Conservation (phyloP, 2,888 invertebrate genomes). For the Hirudinaria manillensis region DNA sequence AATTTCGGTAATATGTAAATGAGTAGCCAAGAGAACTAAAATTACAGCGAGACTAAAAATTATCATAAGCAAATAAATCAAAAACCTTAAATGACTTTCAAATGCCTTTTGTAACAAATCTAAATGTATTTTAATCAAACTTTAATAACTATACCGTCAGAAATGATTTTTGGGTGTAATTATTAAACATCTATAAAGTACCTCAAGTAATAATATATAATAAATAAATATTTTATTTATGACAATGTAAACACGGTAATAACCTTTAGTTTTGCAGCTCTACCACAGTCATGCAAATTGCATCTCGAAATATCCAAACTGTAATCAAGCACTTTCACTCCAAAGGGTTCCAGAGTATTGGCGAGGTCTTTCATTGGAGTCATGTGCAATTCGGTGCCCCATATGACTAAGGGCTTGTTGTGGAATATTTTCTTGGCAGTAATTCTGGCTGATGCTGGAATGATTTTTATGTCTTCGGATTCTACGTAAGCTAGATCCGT, state of each 20-base stretch:
- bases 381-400: constrained; percentile 28
- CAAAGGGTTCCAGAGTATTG: constrained; percentile 12
- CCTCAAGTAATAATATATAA: background rate
- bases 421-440: constrained; percentile 26
- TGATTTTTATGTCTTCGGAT: background rate
- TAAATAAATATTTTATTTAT: background rate
- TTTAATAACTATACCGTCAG: too few relatives aligned
- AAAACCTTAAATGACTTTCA: too few relatives aligned
- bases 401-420: constrained; percentile 6
- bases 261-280: background rate
- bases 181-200: too few relatives aligned
- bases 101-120: background rate
- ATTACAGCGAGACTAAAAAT: too few relatives aligned
- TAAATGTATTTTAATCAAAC: background rate
- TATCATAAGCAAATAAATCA: too few relatives aligned
- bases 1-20: too few relatives aligned
- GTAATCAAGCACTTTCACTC: background rate
- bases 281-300: background rate
- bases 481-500: background rate
- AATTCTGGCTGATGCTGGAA: constrained; percentile 15
- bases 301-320: background rate
- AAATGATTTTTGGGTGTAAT: too few relatives aligned
- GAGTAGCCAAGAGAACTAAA: too few relatives aligned
- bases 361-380: constrained; percentile 25
- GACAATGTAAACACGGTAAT: too few relatives aligned